A percentile compares a stretch with the other conserved stretches of the same genome.
Conservation (phyloP, 2,888 invertebrate species). For the Mesorhabditis belari region DNA sequence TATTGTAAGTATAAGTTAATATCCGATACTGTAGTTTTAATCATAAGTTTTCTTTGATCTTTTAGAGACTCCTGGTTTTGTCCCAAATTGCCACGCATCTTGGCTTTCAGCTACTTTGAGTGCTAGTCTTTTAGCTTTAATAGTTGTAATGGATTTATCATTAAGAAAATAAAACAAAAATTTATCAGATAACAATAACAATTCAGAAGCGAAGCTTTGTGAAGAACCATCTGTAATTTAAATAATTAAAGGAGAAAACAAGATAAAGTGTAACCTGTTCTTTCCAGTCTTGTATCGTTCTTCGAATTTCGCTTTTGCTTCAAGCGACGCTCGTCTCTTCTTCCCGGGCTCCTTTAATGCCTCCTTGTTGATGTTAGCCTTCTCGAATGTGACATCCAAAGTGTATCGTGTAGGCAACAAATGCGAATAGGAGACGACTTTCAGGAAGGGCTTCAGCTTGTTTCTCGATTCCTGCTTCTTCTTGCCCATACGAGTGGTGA, state of each 20-base stretch:
- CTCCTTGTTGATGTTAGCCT: conserved; percentile 67
- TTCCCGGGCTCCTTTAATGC: conserved; percentile 71
- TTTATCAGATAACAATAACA: too few species aligned
- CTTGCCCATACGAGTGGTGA: conserved; percentile 67
- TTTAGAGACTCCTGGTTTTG: too few species aligned
- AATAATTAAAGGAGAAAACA: too few species aligned
- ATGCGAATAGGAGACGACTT: conserved; percentile 67
- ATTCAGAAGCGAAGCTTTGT: not conserved
- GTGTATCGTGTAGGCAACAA: conserved; percentile 67
- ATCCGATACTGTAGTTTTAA: too few species aligned
- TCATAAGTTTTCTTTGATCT: too few species aligned
- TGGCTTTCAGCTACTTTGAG: too few species aligned
- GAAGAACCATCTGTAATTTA: too few species aligned
- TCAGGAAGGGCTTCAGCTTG: conserved; percentile 95
- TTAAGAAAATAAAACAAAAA: too few species aligned
- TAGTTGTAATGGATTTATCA: too few species aligned
- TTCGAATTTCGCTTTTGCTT: conserved; percentile 90
- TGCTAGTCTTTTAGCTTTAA: too few species aligned
- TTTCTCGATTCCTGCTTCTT: conserved; percentile 89
- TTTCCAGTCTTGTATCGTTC: conserved; percentile 61
- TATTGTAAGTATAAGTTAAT: too few species aligned
- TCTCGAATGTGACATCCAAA: conserved; percentile 85
- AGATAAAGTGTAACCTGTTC: conserved; percentile 54
- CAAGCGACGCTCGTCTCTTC: conserved; percentile 88
- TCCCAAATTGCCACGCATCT: too few species aligned